phyloP scores from a whole-genome alignment of 92 coral and sea anemone genomes.

The Siderastrea siderea region DNA sequence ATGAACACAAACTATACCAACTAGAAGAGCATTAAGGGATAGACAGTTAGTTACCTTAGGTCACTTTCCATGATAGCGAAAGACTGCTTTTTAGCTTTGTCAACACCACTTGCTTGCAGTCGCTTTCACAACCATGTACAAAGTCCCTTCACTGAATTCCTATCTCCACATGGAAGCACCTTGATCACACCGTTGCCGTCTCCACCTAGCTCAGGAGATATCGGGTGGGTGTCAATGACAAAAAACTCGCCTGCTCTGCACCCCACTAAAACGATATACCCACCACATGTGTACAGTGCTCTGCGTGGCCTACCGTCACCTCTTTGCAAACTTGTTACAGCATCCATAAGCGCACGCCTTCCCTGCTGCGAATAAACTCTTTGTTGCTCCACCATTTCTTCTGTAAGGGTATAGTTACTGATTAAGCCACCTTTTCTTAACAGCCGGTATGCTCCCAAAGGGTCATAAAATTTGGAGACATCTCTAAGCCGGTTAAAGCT shows the following conservation, averaged over 20 bases:
- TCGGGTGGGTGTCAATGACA: conserved; percentile 61
- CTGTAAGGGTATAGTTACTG: conserved; percentile 15
- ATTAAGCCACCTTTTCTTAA: conserved; percentile 36
- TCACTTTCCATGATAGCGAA: conserved; percentile 53
- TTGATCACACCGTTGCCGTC: conserved; percentile 57
- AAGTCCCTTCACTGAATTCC: conserved; percentile 12
- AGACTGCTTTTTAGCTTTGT: conserved; percentile 44
- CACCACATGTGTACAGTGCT: conserved; percentile 4
- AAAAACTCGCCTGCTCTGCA: conserved; percentile 28
- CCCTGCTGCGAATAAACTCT: conserved; percentile 56
- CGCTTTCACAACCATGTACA: conserved; percentile 78
- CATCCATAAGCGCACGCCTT: conserved; percentile 17
- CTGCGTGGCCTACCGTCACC: neutral
- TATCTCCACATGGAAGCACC: conserved; percentile 57
- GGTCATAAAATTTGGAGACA: conserved; percentile 42
- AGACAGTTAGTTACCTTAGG: too few species aligned
- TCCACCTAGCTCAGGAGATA: conserved; percentile 59
- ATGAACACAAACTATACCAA: too few species aligned
- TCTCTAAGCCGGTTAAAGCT: conserved; percentile 41
- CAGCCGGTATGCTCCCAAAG: conserved; percentile 35
- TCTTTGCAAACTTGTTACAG: conserved; percentile 1
- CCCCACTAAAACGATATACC: conserved; percentile 16
- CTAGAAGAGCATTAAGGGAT: too few species aligned
- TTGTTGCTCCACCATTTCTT: conserved; percentile 34
- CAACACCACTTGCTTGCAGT: conserved; percentile 64